Evolutionary conservation across 2,888 invertebrate species (phyloP), one percentile per base, ranked within the genome.

Genomic region (Brenthis daphne): DNA sequence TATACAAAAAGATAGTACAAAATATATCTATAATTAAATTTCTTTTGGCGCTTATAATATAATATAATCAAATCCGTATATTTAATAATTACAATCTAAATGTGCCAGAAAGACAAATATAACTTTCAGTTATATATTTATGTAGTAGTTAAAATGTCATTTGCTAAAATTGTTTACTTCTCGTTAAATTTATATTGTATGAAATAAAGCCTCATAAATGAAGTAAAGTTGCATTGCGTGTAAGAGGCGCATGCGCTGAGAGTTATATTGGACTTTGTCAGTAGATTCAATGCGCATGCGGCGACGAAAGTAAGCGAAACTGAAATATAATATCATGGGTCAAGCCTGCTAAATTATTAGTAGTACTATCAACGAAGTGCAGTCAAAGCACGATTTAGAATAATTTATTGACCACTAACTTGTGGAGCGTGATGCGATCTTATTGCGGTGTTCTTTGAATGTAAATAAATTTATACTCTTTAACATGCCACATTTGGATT

Each of bases 361-460:
- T 55, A 70, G 58, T 70, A 70, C 65, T 69, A 72, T 67, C 69
- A 71, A 60, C 37, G 64, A 56, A 65, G 55, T 69, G 61, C 65
- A 67, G 70, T 72, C 74, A 66, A 70, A 70, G 67, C 70, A 73
- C 73, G 73, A 73, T 55, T 69, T 64, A 65, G 68, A 69, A 67
- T 73, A 69, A 69, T 73, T 71, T 71, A 73, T 68, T 67, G 69
- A 60, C 64, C 72, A 68, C 70, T 71, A 71, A 73, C 73, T 73
- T 67, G 68, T 65, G 56, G 65, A 65, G 70, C 72, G 68, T 73
- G 72, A 73, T 70, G 72, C 70, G 70, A 70, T 64, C 68, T 68
- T 68, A 70, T 73, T 71, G 73, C 73, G 73, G 73, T 73, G 66
- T 61, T 61, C 70, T 73, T 73, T 73, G 71, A 73, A 73, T 68